phyloP scores from a whole-genome alignment of 2,888 invertebrate genomes.

The Arrhopalites spinosus region DNA sequence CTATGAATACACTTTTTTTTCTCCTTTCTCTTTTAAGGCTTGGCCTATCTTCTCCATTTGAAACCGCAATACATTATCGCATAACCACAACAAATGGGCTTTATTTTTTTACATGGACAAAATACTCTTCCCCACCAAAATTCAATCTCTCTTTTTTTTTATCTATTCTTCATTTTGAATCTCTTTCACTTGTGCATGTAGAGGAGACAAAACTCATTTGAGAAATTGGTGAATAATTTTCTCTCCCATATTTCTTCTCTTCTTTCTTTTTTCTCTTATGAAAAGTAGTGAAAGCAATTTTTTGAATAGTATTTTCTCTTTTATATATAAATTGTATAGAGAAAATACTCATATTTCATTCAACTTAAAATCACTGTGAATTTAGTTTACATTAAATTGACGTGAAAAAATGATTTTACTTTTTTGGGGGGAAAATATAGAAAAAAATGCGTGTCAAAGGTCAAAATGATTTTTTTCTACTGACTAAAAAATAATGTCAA shows the following conservation, averaged over 20 bases:
- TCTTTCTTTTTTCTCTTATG: neutral
- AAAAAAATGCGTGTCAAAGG: too few relatives aligned
- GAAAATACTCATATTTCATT: too few relatives aligned
- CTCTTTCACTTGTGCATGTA: neutral
- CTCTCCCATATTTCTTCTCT: neutral
- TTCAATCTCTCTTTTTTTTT: neutral
- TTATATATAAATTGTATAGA: too few relatives aligned
- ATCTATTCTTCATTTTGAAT: too few relatives aligned
- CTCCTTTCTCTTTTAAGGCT: neutral
- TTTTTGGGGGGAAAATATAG: too few relatives aligned
- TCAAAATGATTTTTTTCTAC: too few relatives aligned
- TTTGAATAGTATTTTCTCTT: too few relatives aligned
- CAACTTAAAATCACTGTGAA: too few relatives aligned
- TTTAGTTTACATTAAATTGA: too few relatives aligned
- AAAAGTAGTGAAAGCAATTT: too few relatives aligned
- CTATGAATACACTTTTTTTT: slow-evolving; percentile 9
- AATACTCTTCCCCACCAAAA: neutral
- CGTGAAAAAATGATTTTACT: too few relatives aligned
- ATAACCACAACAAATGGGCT: slow-evolving; percentile 20
- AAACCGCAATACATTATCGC: slow-evolving; percentile 11
- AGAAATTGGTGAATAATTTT: neutral
- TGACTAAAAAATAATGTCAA: too few relatives aligned
- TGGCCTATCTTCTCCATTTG: neutral
- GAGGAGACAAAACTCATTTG: neutral
- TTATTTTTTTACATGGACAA: neutral